Conservation (phyloP, 2,888 invertebrate genomes). For the Cantharis nigra region DNA sequence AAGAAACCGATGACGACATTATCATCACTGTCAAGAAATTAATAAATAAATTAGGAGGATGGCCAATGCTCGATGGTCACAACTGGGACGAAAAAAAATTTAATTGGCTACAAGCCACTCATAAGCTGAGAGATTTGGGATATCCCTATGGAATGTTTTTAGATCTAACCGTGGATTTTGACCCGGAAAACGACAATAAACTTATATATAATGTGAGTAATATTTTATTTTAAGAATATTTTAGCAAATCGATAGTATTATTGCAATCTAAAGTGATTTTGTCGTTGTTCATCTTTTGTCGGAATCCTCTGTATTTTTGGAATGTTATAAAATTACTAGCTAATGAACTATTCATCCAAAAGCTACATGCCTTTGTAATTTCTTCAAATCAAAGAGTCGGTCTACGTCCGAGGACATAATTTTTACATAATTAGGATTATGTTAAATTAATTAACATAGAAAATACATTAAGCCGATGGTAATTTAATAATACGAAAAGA, state of each 20-base stretch:
- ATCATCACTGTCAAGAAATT: constrained; percentile 46
- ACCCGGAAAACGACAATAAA: background rate
- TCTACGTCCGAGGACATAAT: background rate
- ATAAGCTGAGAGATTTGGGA: constrained; percentile 46
- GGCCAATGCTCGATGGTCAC: constrained; percentile 60
- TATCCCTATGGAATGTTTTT: constrained; percentile 48
- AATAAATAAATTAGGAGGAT: constrained; percentile 61
- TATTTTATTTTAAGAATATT: background rate
- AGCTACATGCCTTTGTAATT: background rate
- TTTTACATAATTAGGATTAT: background rate
- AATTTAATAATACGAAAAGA: background rate
- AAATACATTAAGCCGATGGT: background rate
- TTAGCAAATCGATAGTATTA: too few relatives aligned
- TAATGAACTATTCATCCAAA: background rate
- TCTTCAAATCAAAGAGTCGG: background rate
- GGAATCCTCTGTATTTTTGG: background rate
- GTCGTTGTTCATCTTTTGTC: background rate
- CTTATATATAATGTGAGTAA: constrained; percentile 2
- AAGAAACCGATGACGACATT: constrained; percentile 43
- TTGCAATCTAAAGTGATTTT: background rate
- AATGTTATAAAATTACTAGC: background rate
- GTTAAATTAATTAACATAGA: background rate
- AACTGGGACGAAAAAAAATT: constrained; percentile 54
- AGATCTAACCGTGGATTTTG: constrained; percentile 16
- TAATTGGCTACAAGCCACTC: constrained; percentile 47